Base-by-base conservation (phyloP, 2,797 vertebrate species). In the Anguilla marmorata region DNA sequence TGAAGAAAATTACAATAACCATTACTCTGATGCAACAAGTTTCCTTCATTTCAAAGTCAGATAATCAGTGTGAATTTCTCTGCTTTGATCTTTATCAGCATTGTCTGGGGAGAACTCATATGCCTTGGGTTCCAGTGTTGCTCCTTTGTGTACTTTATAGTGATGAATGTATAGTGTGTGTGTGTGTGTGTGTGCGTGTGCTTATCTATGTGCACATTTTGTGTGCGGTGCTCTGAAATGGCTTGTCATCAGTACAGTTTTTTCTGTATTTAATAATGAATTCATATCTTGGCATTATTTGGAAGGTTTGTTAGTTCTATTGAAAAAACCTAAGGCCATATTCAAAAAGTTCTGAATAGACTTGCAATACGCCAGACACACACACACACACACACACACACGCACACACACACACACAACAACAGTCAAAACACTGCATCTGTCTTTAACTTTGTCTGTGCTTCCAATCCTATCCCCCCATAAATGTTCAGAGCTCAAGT, bases 391-490 rank as follows among this genome's bases (percentile, higher is more conserved):
- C 60, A 30, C 56, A 88, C 0, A 48, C 56, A 56, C 33, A 85
- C 60, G 14, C 56, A 88, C 0, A 48, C 56, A 88, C 1, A 66
- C 56, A 48, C n/a, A 76, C 48, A 7, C 33, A 30, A 14, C 21
- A 19, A 45, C 60, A 27, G 66, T 3, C 24, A 52, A 41, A n/a
- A 66, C 24, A 6, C 19, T 66, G 21, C 30, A 19, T 12, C 69
- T 50, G 14, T 86, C 33, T 14, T 6, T 37, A 41, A 9, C 90
- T 86, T 33, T 86, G 88, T 87, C 83, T 16, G 88, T 27, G 54
- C 87, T 91, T 90, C 92, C 90, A 88, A 87, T 27, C 19, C 63
- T 85, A 90, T 88, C 89, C 90, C 87, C 88, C 82, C 85, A 66
- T 66, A 24, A 90, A 52, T 50, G 69, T 80, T 85, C 12, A 33